A percentile compares a stretch with the other conserved stretches of the same genome.
These are phyloP conservation scores for Drosophila anceps DNA, from an alignment of 2,888 invertebrate species.

Conservation along the genomic window DNA sequence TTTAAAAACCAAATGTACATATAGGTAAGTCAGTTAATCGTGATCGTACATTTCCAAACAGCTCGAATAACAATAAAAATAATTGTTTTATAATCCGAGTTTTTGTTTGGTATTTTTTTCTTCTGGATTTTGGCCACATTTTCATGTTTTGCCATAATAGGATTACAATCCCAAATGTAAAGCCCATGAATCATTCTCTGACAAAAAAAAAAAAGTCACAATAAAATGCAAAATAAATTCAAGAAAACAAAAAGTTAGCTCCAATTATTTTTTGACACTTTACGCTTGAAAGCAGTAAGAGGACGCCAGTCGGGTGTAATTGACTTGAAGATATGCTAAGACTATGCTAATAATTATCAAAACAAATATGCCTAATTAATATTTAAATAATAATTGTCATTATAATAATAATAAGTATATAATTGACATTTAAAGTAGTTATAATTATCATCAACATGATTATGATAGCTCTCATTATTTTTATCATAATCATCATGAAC, in stretches of 20 bases:
- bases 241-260: conserved; percentile 12
- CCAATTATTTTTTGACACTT: conserved; percentile 44
- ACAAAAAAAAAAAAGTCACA: conserved; percentile 6
- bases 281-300: conserved; percentile 18
- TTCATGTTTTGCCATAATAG: conserved; percentile 39
- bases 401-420: neutral
- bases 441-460: neutral
- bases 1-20: conserved; percentile 56
- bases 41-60: conserved; percentile 33
- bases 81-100: conserved; percentile 65
- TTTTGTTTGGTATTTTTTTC: conserved; percentile 9
- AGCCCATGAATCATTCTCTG: conserved; percentile 38
- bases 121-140: conserved; percentile 33
- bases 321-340: neutral
- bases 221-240: conserved; percentile 2
- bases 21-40: conserved; percentile 40
- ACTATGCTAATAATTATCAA: neutral
- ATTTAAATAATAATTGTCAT: neutral
- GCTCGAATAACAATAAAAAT: conserved; percentile 36
- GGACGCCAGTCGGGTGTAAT: neutral
- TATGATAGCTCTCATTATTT: neutral
- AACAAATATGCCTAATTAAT: neutral
- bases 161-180: conserved; percentile 28
- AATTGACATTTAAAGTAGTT: neutral
- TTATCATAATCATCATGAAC: neutral